Base-by-base conservation (phyloP, 2,797 vertebrate genomes). In the Aplochiton taeniatus region DNA sequence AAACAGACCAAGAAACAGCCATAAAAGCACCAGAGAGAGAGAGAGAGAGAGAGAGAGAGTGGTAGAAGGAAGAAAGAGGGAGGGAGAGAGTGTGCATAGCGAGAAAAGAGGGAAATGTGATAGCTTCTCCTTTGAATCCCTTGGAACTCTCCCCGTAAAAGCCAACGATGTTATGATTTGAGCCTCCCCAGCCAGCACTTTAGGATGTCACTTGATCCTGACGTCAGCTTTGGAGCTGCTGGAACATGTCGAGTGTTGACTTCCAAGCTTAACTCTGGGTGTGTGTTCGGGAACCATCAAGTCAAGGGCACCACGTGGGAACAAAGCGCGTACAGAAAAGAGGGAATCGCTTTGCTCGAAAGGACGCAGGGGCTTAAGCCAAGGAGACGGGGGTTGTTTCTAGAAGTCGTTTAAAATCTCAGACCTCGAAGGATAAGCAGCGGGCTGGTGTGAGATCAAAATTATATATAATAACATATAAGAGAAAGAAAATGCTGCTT, bases 111-210 rank as follows among this genome's bases (percentile, higher is more conserved):
- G 19, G 74, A 70, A 82, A 81, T 42, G 49, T 7, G 41, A 74
- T 65, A 61, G 60, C 56, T 68, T 80, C n/a, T 75, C 48, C 61
- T 70, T 77, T 64, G 71, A 69, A 77, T 79, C 65, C 43, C 8
- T 64, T 72, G 50, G 48, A 46, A 63, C 45, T 6, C 8, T 52
- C 44, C 20, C 50, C 50, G 13, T 45, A 19, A 52, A 44, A 63
- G 41, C 41, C 16, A 6, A 18, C 42, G 9, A 43, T 31, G 9
- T 16, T 49, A 61, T 41, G 58, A 70, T 60, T 76, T 65, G 64
- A 65, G 69, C 61, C 63, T 65, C 54, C 51, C n/a, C 11, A 19
- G 62, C 68, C 66, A 53, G 66, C 66, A 60, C 60, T 68, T 70
- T 49, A 12, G 20, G 51, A 9, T 56, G 59, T 11, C 41, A 62